Evolutionary conservation across 1,140 invertebrate species (phyloP), one percentile per base, ranked within the genome.

Genomic region (Tribolium madens): DNA sequence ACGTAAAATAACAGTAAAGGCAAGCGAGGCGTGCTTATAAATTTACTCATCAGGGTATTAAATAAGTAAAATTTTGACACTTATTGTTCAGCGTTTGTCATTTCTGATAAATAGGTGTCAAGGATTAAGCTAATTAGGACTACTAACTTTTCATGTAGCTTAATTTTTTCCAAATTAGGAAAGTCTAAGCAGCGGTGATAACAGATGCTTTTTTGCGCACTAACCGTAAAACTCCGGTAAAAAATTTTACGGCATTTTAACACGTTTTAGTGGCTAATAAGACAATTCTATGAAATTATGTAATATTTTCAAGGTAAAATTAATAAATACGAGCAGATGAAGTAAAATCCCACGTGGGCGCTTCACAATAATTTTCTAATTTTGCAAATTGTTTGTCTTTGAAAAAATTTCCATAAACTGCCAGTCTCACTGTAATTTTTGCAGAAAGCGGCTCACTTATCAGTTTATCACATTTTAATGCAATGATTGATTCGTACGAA

Each of bases 301-400:
- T 72, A 72, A 72, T 72, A 21, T 48, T 21, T 72, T 72, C 70
- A 72, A 72, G 70, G 70, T 72, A 72, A 72, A 72, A 52, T 52
- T 72, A 72, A 72, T 72, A 50, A 72, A 72, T 72, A 64, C 7
- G 57, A 14, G 26, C 52, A 64, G 9, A 14, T 64, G 26, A 42
- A 64, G n/a, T 60, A 60, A n/a, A 60, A 26, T 12, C 57, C 31
- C 57, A 18, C 31, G 57, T 64, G 14, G 57, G 57, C 57, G 57
- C 31, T n/a, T 33, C 17, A 4, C n/a, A 12, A 33, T 10, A 64
- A 33, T 64, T 64, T 64, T 64, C 26, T 64, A 64, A 64, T 64
- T 57, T 18, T 18, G 26, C 26, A 14, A 18, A 33, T 14, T 10
- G n/a, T n/a, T 10, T 9, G n/a, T 42, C 9, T 64, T 64, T 50